Evolutionary conservation across 2,888 invertebrate genomes (phyloP).

Genomic region (Chrysomela aeneicollis): DNA sequence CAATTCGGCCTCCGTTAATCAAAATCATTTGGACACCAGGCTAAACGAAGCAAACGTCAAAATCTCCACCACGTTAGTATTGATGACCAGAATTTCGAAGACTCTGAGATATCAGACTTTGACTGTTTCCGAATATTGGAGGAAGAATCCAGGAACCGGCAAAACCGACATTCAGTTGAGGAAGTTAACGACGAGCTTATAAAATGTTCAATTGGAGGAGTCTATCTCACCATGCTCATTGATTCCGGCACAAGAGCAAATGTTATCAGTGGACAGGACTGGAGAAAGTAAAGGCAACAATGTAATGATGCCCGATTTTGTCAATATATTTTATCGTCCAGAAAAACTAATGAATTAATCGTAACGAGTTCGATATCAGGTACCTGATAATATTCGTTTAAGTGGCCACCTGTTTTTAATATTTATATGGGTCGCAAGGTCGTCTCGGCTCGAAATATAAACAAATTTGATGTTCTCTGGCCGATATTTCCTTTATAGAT

Average conservation of each 20-base stretch:
- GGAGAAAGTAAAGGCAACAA: background rate
- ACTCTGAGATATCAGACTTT: background rate
- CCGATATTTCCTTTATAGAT: too few species aligned
- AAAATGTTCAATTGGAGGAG: conserved; percentile 35
- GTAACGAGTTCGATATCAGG: too few species aligned
- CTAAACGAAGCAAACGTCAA: background rate
- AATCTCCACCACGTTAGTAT: background rate
- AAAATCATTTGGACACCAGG: background rate
- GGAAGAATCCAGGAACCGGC: background rate
- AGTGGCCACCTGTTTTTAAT: too few species aligned
- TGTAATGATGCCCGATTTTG: too few species aligned
- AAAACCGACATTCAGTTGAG: too few species aligned
- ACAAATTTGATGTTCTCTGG: too few species aligned
- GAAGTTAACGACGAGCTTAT: conserved; percentile 35
- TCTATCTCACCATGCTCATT: conserved; percentile 36
- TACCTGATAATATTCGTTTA: too few species aligned
- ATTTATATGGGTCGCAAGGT: too few species aligned
- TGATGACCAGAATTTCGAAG: background rate
- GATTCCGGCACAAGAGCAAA: conserved; percentile 41
- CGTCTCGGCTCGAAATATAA: too few species aligned
- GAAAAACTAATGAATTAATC: too few species aligned
- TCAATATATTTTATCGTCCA: too few species aligned
- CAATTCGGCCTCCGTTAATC: background rate
- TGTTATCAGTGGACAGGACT: conserved; percentile 24
- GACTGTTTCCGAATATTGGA: background rate